phyloP scores from a whole-genome alignment of 53 echinoderm and acorn worm genomes.

The Mesocentrotus franciscanus region DNA sequence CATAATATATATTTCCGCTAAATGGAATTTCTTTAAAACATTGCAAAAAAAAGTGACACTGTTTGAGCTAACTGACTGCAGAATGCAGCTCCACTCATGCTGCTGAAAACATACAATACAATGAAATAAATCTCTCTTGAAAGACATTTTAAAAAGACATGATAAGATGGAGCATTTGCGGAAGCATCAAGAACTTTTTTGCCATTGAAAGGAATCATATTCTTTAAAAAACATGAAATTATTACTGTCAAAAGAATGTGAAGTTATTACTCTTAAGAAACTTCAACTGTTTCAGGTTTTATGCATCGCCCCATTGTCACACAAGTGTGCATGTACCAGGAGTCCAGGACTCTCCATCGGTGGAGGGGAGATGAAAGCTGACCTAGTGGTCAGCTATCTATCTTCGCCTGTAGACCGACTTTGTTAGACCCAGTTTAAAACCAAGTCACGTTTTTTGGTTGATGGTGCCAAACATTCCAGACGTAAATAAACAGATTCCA shows the following conservation, averaged over 20 bases:
- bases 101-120: neutral
- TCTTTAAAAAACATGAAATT: conserved; percentile 6
- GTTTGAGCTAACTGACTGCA: neutral
- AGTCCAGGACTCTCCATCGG: neutral
- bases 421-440: too few relatives aligned
- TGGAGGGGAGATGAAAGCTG: too few relatives aligned
- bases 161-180: conserved; percentile 15
- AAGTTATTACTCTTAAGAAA: neutral
- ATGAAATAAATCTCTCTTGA: conserved; percentile 28
- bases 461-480: too few relatives aligned
- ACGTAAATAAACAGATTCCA: too few relatives aligned
- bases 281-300: neutral
- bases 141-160: conserved; percentile 24
- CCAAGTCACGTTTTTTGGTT: too few relatives aligned
- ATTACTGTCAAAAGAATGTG: neutral
- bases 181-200: neutral
- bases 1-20: conserved; percentile 4
- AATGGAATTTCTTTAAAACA: conserved; percentile 13
- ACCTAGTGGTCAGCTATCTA: too few relatives aligned
- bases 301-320: neutral
- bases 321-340: neutral
- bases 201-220: neutral
- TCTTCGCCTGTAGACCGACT: too few relatives aligned
- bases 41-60: neutral
- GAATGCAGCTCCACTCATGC: neutral